Base-by-base conservation (phyloP, 2,797 vertebrate genomes). In the Gymnodraco acuticeps region DNA sequence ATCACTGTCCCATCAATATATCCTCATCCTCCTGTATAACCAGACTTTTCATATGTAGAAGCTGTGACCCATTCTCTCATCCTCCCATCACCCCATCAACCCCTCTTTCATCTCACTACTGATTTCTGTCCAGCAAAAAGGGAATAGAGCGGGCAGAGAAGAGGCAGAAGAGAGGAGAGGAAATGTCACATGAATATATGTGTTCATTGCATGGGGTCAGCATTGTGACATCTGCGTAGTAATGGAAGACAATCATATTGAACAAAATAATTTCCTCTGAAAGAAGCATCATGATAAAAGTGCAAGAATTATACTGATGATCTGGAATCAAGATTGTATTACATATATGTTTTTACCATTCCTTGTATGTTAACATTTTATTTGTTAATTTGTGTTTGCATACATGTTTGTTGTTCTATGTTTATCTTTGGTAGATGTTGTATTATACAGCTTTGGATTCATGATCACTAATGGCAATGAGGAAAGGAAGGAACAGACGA, bases 51-150 rank as follows among this genome's bases (percentile, higher is more conserved):
- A 83, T 74, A 71, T 56, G 71, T 71, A 75, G 78, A 80, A 55
- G 81, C 85, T 82, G 23, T 87, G 80, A 89, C 84, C 88, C 85
- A 81, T 88, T 82, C 90, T 87, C 75, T 78, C 75, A 81, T 91
- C 73, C 80, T 83, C 70, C 60, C 76, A 87, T 86, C 87, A 81
- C 74, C 68, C 60, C 42, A 87, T 86, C 87, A 81, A 74, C 68
- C 60, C 42, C 70, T 66, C 87, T 87, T 93, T 92, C 78, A 90
- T 92, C 83, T 86, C 53, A 3, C 59, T 47, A 31, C 73, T 84
- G 81, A 88, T 76, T 72, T 78, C 70, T 80, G 82, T 70, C 81
- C 74, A 79, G 73, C 41, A 52, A 52, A 73, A 10, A n/a, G 38
- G 17, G 17, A 33, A 23, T 9, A 51, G 62, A 70, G 56, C 20